Percentiles rank a stretch among this genome's conserved stretches.
These are phyloP conservation scores for Coelopa frigida DNA, from an alignment of 1,140 invertebrate genomes.

Conservation along the genomic window DNA sequence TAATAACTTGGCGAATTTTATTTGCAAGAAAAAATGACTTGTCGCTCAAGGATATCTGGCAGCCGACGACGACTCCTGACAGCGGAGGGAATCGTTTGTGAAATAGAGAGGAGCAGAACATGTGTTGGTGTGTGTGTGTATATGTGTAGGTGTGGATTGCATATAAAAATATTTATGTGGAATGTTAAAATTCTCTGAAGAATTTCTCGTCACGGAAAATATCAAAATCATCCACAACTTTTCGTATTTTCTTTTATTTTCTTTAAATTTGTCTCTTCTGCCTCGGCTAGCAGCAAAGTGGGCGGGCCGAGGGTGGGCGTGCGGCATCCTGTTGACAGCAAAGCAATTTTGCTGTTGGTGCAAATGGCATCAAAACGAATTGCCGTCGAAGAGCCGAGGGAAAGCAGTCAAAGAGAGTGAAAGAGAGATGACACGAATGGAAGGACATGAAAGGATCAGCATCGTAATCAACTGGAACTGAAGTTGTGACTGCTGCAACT, in stretches of 20 bases:
- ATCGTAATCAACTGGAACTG: too few relatives aligned
- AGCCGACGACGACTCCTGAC: neutral
- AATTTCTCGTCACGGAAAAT: conserved; percentile 39
- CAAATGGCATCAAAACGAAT: conserved; percentile 36
- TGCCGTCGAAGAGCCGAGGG: too few relatives aligned
- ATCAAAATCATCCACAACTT: conserved; percentile 42
- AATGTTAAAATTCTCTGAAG: conserved; percentile 9
- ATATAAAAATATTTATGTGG: neutral
- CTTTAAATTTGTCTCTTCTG: neutral
- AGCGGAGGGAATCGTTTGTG: neutral
- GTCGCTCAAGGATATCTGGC: conserved; percentile 29
- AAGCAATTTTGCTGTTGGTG: conserved; percentile 36
- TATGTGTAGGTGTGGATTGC: too few relatives aligned
- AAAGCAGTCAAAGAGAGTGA: too few relatives aligned
- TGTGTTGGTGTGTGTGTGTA: too few relatives aligned
- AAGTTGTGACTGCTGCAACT: too few relatives aligned
- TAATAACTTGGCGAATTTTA: conserved; percentile 40
- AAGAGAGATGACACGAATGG: too few relatives aligned
- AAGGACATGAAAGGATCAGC: too few relatives aligned
- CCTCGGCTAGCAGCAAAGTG: neutral
- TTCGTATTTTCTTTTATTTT: neutral
- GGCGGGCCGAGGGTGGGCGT: neutral
- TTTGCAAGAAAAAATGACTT: conserved; percentile 41
- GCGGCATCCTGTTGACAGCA: too few relatives aligned
- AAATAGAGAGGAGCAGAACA: neutral